phyloP scores from a whole-genome alignment of 2,113 vertebrate genomes.

The Poicephalus gulielmi region DNA sequence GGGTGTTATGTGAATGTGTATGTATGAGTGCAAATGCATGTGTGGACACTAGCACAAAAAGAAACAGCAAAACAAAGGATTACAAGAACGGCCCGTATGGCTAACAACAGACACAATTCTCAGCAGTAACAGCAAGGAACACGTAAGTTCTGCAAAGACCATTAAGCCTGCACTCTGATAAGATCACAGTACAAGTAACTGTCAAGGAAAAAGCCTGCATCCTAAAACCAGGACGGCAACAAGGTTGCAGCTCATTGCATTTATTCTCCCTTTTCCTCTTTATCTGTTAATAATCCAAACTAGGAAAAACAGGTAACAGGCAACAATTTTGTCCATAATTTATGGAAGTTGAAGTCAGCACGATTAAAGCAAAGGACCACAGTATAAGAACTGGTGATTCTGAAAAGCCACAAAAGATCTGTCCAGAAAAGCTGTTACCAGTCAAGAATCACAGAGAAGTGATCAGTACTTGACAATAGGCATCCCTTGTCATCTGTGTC shows the following conservation, averaged over 20 bases:
- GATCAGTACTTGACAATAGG: background rate
- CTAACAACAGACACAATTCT: background rate
- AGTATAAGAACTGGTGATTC: background rate
- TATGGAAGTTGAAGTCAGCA: background rate
- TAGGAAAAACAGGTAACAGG: background rate
- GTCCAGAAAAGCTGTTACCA: background rate
- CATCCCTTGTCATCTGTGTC: background rate
- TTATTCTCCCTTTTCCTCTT: background rate
- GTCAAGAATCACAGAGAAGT: background rate
- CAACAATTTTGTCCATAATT: background rate
- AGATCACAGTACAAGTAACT: background rate
- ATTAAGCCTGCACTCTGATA: background rate
- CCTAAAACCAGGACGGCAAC: background rate
- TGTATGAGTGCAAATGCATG: background rate
- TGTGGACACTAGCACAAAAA: fast-evolving
- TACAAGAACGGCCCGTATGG: background rate
- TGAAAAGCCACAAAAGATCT: background rate
- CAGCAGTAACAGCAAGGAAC: background rate
- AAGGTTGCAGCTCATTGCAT: background rate
- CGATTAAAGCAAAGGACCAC: background rate
- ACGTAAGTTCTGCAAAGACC: background rate
- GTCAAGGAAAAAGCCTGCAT: background rate
- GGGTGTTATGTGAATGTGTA: background rate
- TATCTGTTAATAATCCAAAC: background rate
- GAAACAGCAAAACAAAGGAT: background rate